Evolutionary conservation across 1,140 invertebrate genomes (phyloP), one percentile per base, ranked within the genome.

Genomic region (Tetramorium simillimum): DNA sequence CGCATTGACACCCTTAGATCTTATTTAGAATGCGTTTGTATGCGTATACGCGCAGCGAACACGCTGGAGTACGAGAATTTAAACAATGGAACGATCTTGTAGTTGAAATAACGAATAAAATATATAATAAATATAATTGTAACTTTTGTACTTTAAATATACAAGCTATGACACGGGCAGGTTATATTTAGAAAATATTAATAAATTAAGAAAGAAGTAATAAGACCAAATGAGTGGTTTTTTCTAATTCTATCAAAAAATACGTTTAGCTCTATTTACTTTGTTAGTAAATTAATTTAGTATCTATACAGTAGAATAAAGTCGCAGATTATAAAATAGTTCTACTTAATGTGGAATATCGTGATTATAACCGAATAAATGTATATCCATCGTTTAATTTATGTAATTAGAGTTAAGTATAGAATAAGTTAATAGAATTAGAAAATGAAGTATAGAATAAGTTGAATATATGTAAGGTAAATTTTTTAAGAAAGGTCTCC

Each of bases 1-100:
- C 92, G 89, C 89, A 85, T 84, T 76, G 87, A 89, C 87, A 90
- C 87, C 87, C 72, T 86, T 88, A 92, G 91, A 92, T 89, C 91
- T 90, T 88, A 78, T 88, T 90, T 62, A 76, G 65, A 77, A 28
- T 24, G 16, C 56, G 21, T 63, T 37, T 75, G 73, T 70, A 63
- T 60, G 40, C 62, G 62, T 49, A 12, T 16, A 51, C 58, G 67
- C 9, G 24, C 28, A 28, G 56, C 21, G 46, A 63, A 65, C 21
- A 33, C 62, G 69, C 37, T 21, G 43, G 16, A 53, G 14, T 43
- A 58, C 51, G 24, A 69, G 40, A 62, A 49, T 76, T 62, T 40
- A 10, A 4, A 51, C 24, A 65, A 62, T 49, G 43, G 53, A 49
- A 62, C 18, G 6, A 40, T 56, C 46, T 62, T n/a, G 18, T 40